Evolutionary conservation across 1,140 invertebrate genomes (phyloP).

Genomic region (Antheraea mylitta): DNA sequence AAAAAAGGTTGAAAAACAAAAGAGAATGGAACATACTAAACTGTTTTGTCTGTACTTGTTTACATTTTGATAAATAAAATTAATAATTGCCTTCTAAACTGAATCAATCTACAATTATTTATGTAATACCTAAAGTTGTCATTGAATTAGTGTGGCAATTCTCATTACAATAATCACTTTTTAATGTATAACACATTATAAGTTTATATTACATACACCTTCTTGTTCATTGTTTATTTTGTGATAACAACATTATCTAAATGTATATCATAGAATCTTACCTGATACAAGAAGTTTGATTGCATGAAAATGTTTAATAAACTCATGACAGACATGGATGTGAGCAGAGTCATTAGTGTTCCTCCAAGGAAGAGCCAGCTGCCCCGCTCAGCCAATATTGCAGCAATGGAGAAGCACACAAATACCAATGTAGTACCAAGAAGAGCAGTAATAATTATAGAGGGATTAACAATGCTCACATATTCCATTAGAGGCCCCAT

Average conservation of each 20-base stretch:
- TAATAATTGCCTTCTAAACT: no score
- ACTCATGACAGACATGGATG: slow-evolving; percentile 87
- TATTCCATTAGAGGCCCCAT: slow-evolving; percentile 90
- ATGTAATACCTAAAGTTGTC: no score
- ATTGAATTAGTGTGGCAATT: no score
- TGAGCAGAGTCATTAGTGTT: slow-evolving; percentile 89
- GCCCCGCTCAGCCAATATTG: slow-evolving; percentile 90
- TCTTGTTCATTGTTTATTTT: no score
- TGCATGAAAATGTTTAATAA: slow-evolving; percentile 93
- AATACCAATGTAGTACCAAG: slow-evolving; percentile 93
- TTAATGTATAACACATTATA: no score
- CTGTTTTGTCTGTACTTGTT: no score
- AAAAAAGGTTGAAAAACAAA: no score
- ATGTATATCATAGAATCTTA: slow-evolving; percentile 58
- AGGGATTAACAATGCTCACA: slow-evolving; percentile 88
- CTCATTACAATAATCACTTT: no score
- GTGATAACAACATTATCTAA: neutral
- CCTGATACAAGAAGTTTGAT: slow-evolving; percentile 90
- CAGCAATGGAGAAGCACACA: slow-evolving; percentile 92
- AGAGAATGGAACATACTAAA: no score
- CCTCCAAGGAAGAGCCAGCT: slow-evolving; percentile 92
- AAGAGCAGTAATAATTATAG: slow-evolving; percentile 93
- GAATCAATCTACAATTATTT: no score
- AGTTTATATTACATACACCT: no score
- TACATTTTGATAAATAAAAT: no score